Percentiles rank a stretch among this genome's conserved stretches.
These are phyloP conservation scores for Blennius ocellaris DNA, from an alignment of 2,113 vertebrate species.

Conservation along the genomic window DNA sequence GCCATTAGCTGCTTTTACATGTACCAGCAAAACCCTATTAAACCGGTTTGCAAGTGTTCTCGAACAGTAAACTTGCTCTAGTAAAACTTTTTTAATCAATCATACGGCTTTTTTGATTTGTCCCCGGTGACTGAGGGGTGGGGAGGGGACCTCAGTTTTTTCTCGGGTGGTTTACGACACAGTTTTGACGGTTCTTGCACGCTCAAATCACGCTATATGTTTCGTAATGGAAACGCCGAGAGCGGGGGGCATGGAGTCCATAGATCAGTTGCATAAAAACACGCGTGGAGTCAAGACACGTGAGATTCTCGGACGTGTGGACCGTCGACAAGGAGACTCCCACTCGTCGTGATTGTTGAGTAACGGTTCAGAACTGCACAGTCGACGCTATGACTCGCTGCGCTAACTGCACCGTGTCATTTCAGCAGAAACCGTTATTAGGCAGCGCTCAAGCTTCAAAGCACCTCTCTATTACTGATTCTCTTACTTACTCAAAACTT, in stretches of 20 bases:
- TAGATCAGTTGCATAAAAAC: neutral
- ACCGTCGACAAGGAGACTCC: slow-evolving; percentile 25
- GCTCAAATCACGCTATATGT: neutral
- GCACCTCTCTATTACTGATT: neutral
- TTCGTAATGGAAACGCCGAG: no score
- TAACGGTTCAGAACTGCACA: neutral
- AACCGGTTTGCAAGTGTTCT: slow-evolving; percentile 23
- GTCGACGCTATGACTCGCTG: neutral
- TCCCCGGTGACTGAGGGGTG: slow-evolving; percentile 22
- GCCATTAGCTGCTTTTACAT: slow-evolving; percentile 13
- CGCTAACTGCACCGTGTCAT: neutral
- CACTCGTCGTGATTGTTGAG: slow-evolving; percentile 2
- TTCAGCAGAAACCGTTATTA: neutral
- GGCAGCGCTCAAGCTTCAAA: neutral
- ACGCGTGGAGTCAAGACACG: neutral
- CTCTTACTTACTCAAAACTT: no score
- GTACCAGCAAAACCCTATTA: slow-evolving; percentile 30
- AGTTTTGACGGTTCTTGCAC: slow-evolving; percentile 15
- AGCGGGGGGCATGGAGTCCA: no score
- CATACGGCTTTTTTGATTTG: neutral
- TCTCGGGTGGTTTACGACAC: slow-evolving; percentile 2
- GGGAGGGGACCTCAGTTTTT: neutral
- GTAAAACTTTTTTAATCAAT: slow-evolving; percentile 35
- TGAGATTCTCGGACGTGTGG: no score
- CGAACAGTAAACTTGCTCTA: slow-evolving; percentile 25